A percentile compares a stretch with the other conserved stretches of the same genome.
Conservation (phyloP, 1,140 invertebrate genomes). For the Mesaphorura yosii region DNA sequence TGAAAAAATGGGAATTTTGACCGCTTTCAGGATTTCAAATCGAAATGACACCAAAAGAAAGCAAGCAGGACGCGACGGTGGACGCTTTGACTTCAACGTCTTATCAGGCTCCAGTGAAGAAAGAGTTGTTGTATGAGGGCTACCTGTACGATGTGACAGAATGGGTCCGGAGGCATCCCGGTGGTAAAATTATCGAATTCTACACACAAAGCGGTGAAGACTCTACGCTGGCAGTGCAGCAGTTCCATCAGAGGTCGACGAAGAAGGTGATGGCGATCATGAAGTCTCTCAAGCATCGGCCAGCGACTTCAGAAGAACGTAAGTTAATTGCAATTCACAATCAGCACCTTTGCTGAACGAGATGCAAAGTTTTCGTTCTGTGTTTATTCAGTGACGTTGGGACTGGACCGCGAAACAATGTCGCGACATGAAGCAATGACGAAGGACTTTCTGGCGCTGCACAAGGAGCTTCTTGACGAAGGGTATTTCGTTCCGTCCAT, state of each 20-base stretch:
- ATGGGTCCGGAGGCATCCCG: conserved; percentile 7
- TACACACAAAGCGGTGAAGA: conserved; percentile 4
- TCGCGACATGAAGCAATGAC: conserved; percentile 23
- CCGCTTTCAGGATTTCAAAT: too few relatives aligned
- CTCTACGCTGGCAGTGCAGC: conserved; percentile 20
- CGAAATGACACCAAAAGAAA: too few relatives aligned
- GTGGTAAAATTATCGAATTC: conserved; percentile 10
- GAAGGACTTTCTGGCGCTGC: conserved; percentile 21
- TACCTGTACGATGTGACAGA: conserved; percentile 8
- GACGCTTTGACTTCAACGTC: too few relatives aligned
- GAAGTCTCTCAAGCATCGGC: conserved; percentile 18
- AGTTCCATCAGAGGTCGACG: conserved; percentile 24
- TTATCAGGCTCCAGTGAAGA: too few relatives aligned
- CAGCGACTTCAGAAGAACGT: conserved; percentile 14
- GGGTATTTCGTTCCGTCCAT: conserved; percentile 22
- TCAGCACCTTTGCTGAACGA: background rate
- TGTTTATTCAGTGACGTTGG: conserved; percentile 6
- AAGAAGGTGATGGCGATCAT: conserved; percentile 24
- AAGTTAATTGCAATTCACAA: background rate
- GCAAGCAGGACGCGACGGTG: too few relatives aligned
- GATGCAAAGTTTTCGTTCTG: background rate
- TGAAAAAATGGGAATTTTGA: too few relatives aligned
- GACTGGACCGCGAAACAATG: conserved; percentile 12
- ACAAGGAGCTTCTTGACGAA: conserved; percentile 21
- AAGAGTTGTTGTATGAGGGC: conserved; percentile 11